These are phyloP conservation scores for Acronicta aceris DNA, from an alignment of 2,888 invertebrate species.

Conservation along the genomic window DNA sequence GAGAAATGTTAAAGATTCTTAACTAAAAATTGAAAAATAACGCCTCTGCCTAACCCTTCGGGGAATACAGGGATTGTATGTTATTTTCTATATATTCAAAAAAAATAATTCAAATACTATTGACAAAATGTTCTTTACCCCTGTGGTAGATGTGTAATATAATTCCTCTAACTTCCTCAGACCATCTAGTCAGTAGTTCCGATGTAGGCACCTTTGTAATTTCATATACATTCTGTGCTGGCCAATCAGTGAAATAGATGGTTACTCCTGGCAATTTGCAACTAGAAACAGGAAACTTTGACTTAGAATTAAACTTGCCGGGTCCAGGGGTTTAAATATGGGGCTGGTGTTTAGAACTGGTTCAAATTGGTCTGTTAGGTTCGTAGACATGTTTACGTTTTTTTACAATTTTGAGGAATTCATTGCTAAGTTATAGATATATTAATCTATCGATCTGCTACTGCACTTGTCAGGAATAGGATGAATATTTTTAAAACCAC, in stretches of 20 bases:
- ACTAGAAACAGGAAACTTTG: constrained; percentile 22
- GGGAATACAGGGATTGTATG: no score
- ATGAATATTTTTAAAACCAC: no score
- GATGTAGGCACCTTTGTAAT: constrained; percentile 21
- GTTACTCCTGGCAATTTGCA: constrained; percentile 34
- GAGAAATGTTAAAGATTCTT: no score
- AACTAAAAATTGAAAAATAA: no score
- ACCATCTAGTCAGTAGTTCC: constrained; percentile 12
- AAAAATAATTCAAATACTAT: not conserved
- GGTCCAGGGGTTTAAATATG: constrained; percentile 34
- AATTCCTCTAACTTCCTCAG: constrained; percentile 14
- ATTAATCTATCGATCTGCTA: no score
- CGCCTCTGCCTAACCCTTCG: no score
- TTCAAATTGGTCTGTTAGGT: constrained; percentile 1
- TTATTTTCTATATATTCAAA: not conserved
- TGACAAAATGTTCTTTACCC: constrained; percentile 9
- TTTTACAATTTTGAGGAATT: no score
- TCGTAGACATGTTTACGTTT: not conserved
- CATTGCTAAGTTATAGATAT: no score
- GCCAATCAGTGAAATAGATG: constrained; percentile 41
- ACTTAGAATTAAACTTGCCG: constrained; percentile 19
- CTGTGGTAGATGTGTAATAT: constrained; percentile 3
- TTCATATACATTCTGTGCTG: constrained; percentile 8
- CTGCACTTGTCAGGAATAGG: no score
- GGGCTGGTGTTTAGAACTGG: constrained; percentile 1